Conservation (phyloP, 2,888 invertebrate species). For the Meliscaeva auricollis region DNA sequence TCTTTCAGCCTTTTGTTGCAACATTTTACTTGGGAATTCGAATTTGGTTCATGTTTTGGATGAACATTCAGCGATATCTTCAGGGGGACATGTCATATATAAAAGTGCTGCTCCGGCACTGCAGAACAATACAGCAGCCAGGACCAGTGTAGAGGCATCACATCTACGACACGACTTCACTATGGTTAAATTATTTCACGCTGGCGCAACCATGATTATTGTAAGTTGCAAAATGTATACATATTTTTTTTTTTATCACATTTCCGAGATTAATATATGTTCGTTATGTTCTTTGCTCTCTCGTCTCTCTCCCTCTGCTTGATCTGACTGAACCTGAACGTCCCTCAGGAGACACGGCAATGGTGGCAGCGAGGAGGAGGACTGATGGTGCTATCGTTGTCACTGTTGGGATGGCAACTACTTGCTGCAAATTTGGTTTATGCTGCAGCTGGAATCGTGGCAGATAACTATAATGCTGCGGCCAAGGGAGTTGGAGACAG, state of each 20-base stretch:
- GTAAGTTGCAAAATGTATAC: slow-evolving; percentile 57
- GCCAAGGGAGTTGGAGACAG: slow-evolving; percentile 69
- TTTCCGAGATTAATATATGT: slow-evolving; percentile 49
- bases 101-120: slow-evolving; percentile 55
- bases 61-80: slow-evolving; percentile 45
- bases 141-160: slow-evolving; percentile 68
- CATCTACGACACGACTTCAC: slow-evolving; percentile 56
- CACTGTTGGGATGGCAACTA: slow-evolving; percentile 55
- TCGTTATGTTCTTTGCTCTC: slow-evolving; percentile 6
- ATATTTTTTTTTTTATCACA: slow-evolving; percentile 46
- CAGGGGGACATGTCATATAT: slow-evolving; percentile 69
- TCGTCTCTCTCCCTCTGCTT: not conserved
- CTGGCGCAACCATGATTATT: slow-evolving; percentile 51
- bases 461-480: slow-evolving; percentile 49
- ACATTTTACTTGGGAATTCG: slow-evolving; percentile 36
- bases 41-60: slow-evolving; percentile 61
- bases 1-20: slow-evolving; percentile 38
- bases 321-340: not conserved
- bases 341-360: slow-evolving; percentile 36
- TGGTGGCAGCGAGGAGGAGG: not conserved
- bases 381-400: slow-evolving; percentile 38
- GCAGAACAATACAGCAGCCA: slow-evolving; percentile 62
- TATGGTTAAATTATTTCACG: slow-evolving; percentile 60
- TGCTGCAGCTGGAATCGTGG: slow-evolving; percentile 39
- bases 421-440: slow-evolving; percentile 38